Conservation (phyloP, 2,888 invertebrate genomes). For the Formica aserva region DNA sequence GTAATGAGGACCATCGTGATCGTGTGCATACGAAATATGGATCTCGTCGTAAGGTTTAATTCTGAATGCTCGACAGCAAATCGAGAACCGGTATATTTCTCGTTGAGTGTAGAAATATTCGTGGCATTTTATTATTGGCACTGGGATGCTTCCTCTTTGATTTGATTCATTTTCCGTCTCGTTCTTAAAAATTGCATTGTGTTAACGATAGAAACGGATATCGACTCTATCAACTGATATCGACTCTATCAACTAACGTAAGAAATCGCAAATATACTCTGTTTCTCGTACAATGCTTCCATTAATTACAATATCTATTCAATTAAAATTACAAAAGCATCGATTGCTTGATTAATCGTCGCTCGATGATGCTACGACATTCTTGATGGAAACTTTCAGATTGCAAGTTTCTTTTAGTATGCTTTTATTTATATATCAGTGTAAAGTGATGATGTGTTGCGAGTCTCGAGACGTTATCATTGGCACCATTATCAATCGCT, state of each 20-base stretch:
- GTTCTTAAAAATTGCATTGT: slow-evolving; percentile 21
- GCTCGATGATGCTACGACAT: not conserved
- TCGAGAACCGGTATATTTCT: not conserved
- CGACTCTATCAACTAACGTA: slow-evolving; percentile 1
- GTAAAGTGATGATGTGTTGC: slow-evolving; percentile 17
- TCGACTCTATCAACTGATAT: not conserved
- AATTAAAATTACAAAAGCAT: slow-evolving; percentile 20
- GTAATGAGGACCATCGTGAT: not conserved
- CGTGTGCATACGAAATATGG: not conserved
- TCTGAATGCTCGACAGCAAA: not conserved
- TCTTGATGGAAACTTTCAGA: not conserved
- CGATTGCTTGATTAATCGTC: slow-evolving; percentile 31
- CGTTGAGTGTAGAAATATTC: slow-evolving; percentile 34
- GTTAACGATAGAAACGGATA: slow-evolving; percentile 12
- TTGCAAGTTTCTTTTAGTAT: not conserved
- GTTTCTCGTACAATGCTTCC: not conserved
- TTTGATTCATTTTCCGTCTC: slow-evolving; percentile 26
- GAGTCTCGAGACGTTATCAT: slow-evolving; percentile 37
- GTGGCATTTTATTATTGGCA: slow-evolving; percentile 44
- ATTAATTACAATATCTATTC: slow-evolving; percentile 14
- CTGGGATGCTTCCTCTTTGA: slow-evolving; percentile 27
- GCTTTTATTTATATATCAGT: not conserved
- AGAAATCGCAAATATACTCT: slow-evolving; percentile 1
- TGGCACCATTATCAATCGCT: slow-evolving; percentile 56
- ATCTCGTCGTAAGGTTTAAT: not conserved